Base-by-base conservation (phyloP, 2,113 vertebrate species). In the Peromyscus leucopus region DNA sequence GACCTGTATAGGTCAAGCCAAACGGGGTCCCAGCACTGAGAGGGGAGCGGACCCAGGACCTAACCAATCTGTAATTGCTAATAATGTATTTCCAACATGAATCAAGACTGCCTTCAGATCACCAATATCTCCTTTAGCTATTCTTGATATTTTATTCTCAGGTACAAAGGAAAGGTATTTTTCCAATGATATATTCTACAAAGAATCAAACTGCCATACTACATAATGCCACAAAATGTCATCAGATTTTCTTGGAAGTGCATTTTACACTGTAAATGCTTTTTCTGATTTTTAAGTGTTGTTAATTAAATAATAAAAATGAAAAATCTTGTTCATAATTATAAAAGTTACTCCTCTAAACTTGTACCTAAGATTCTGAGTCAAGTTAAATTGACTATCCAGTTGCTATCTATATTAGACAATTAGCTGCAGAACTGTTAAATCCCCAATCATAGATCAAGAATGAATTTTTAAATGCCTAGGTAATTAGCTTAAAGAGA, bases 151-250 rank as follows among this genome's bases (percentile, higher is more conserved):
- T 95, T 95, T 83, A 90, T 89, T 97, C 79, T 94, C 88, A 91
- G 90, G 89, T 89, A 97, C 26, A 79, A 95, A 95, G 61, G 75
- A 91, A 72, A 97, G 86, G 21, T 87, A 91, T 57, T 86, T 46
- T 96, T 84, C 72, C 78, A 95, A 89, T 92, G 78, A 98, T 79
- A 93, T 95, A 96, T 94, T 97, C 74, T 91, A 89, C 85, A 86
- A 97, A 94, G 48, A 96, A 79, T 94, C 95, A 97, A 96, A 94
- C 21, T 97, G 95, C 59, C 92, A 96, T 94, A 92, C 48, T 86
- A 92, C n/a, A 91, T 96, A 96, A 97, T 97, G 93, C 91, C 95
- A 97, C 89, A 96, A 96, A 97, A 97, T 97, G 94, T 97, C 92
- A 97, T 97, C 79, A 95, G 84, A 96, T 90, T 89, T 93, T 42